Conservation (phyloP, 2,888 invertebrate genomes). For the Dryobota labecula region DNA sequence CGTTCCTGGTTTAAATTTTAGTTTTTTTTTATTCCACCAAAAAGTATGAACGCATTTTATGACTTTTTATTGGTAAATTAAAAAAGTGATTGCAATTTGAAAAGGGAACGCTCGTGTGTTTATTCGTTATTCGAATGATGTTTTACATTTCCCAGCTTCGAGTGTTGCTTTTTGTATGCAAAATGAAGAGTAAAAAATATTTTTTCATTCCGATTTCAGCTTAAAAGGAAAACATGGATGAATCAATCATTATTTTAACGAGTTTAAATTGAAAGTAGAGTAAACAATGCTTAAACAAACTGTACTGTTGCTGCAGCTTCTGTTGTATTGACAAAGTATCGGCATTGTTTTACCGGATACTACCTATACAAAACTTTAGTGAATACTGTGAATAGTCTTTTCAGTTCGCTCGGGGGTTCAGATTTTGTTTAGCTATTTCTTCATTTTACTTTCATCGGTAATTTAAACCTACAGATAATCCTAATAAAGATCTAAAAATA, state of each 20-base stretch:
- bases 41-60: conserved; percentile 5
- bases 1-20: conserved; percentile 34
- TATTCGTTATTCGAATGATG: conserved; percentile 35
- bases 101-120: conserved; percentile 35
- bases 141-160: conserved; percentile 19
- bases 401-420: background rate
- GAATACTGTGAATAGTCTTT: conserved; percentile 25
- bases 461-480: background rate
- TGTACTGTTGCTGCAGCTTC: conserved; percentile 15
- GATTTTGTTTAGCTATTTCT: background rate
- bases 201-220: conserved; percentile 23
- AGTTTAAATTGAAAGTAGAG: conserved; percentile 26
- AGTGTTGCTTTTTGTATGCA: conserved; percentile 26
- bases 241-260: conserved; percentile 44
- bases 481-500: background rate
- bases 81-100: conserved; percentile 29
- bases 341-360: conserved; percentile 26
- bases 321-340: conserved; percentile 38
- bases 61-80: conserved; percentile 29
- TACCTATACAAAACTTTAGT: conserved; percentile 19
- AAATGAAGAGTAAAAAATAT: conserved; percentile 22
- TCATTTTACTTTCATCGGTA: background rate
- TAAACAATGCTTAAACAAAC: conserved; percentile 42
- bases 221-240: conserved; percentile 29
- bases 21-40: conserved; percentile 18